Base-by-base conservation (phyloP, 2,797 vertebrate genomes). In the Pangasius djambal region DNA sequence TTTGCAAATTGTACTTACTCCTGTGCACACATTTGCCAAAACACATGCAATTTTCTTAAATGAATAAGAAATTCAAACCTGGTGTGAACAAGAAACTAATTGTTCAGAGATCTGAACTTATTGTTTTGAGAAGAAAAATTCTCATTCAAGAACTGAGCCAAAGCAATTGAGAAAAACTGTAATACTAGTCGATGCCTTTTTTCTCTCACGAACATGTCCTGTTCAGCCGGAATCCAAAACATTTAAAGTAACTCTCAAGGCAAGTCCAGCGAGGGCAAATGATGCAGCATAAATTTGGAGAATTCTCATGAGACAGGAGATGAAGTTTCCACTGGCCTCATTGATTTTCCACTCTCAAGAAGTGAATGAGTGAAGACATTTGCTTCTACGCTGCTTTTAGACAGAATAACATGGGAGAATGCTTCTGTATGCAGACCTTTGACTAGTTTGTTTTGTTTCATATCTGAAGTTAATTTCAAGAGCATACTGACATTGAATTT, bases 261-360 rank as follows among this genome's bases (percentile, higher is more conserved):
- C 31, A 55, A 69, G 82, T 88, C 89, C 50, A 88, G 69, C 40
- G 22, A 86, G 72, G 70, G 89, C 82, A 90, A 92, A 89, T 89
- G 48, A 90, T 88, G 85, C 81, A 9, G 87, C 86, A 25, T 63
- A 91, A 89, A 89, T 90, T 86, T 89, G 55, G 75, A 82, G 88
- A 90, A 83, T 31, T 84, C 91, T 92, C 89, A 52, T 40, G 88
- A 87, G 90, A 87, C 28, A 2, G 20, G 25, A 89, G 81, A 88
- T 87, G 34, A 90, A 89, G 83, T 92, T 89, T 91, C 90, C 91
- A 89, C 18, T 78, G 81, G 22, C 87, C 85, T 75, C 18, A 8
- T 59, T 84, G 31, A 81, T 88, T 87, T 81, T 85, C 88, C 87
- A 63, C 12, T 40, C 72, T 55, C 50, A 28, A n/a, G 34, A 6